phyloP scores from a whole-genome alignment of 2,888 invertebrate species.

The Yponomeuta malinellus region DNA sequence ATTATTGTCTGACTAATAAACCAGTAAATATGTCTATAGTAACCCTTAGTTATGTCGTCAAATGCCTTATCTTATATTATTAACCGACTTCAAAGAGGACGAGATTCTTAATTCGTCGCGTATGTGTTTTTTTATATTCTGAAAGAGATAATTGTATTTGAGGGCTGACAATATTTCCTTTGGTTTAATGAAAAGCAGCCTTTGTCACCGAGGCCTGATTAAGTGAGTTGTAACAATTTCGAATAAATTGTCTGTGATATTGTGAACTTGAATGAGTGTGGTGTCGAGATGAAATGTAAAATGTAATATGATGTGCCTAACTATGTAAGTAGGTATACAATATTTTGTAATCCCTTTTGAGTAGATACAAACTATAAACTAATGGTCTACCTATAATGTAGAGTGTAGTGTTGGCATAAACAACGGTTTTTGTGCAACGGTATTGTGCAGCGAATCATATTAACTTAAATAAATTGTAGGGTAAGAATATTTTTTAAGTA shows the following conservation, averaged over 20 bases:
- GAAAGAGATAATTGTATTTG: too few species aligned
- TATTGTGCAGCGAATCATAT: neutral
- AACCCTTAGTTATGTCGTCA: too few species aligned
- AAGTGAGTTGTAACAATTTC: conserved; percentile 25
- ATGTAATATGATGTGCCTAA: conserved; percentile 1
- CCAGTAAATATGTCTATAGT: too few species aligned
- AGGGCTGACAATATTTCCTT: too few species aligned
- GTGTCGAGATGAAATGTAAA: neutral
- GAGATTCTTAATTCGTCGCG: too few species aligned
- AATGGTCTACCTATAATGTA: neutral
- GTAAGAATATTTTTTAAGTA: neutral
- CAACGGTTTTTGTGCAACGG: neutral
- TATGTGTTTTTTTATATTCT: too few species aligned
- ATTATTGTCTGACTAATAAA: too few species aligned
- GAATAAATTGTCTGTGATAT: conserved; percentile 59
- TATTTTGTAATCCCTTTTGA: neutral
- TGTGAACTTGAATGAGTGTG: conserved; percentile 22
- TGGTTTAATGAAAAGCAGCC: too few species aligned
- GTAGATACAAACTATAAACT: neutral
- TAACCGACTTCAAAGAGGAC: too few species aligned
- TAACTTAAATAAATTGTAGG: neutral
- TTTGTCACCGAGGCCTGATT: neutral
- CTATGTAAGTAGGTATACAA: neutral
- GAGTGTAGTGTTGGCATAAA: neutral
- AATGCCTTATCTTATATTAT: too few species aligned